A percentile compares a stretch with the other conserved stretches of the same genome.
These are phyloP conservation scores for Myiotriccus ornatus DNA, from an alignment of 2,797 vertebrate genomes.

Conservation along the genomic window DNA sequence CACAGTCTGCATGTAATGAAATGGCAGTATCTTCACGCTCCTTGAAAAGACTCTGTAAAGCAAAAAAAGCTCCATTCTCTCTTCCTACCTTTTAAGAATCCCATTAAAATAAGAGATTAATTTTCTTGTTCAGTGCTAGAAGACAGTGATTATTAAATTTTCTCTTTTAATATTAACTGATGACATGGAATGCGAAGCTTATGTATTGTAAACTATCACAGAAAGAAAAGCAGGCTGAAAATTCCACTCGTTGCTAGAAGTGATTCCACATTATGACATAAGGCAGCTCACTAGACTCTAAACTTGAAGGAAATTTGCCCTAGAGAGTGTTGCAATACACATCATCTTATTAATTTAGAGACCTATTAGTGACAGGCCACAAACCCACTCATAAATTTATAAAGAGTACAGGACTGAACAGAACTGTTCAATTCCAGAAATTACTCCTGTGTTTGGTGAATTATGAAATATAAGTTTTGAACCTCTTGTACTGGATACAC, in stretches of 20 bases:
- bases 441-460: slow-evolving; percentile 11
- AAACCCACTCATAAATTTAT: slow-evolving; percentile 46
- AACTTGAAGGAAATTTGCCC: slow-evolving; percentile 42
- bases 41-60: not conserved
- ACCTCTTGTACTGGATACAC: not conserved
- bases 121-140: not conserved
- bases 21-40: accelerated
- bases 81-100: not conserved
- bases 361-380: slow-evolving; percentile 49
- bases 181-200: not conserved
- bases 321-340: slow-evolving; percentile 21
- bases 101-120: not conserved
- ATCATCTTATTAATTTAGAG: slow-evolving; percentile 57
- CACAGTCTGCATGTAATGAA: not conserved
- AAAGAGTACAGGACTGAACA: slow-evolving; percentile 23
- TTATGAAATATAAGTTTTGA: slow-evolving; percentile 31
- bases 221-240: not conserved
- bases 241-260: not conserved
- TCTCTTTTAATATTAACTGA: not conserved
- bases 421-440: slow-evolving; percentile 10
- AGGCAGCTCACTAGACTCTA: not conserved
- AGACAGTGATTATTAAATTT: slow-evolving; percentile 1
- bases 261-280: not conserved
- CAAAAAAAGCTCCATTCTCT: not conserved
- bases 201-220: not conserved